Evolutionary conservation across 2,113 vertebrate species (phyloP).

Genomic region (Hoplias malabaricus): DNA sequence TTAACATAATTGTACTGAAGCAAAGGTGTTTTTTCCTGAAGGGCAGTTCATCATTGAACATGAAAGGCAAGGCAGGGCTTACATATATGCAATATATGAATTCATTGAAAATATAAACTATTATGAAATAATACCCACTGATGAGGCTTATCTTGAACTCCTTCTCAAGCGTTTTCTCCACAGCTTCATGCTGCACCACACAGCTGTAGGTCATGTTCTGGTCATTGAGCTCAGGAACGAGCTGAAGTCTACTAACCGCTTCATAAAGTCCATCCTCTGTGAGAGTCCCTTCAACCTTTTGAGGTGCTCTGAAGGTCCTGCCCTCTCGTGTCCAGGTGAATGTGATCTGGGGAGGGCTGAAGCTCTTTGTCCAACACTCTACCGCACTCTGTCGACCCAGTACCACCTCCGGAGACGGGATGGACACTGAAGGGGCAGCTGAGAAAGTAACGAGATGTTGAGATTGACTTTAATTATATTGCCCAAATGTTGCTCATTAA

Average conservation of each 20-base stretch:
- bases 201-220: constrained; percentile 70
- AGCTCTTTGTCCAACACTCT: constrained; percentile 64
- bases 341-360: constrained; percentile 67
- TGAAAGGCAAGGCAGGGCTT: too few species aligned
- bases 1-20: not conserved
- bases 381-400: constrained; percentile 59
- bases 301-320: constrained; percentile 41
- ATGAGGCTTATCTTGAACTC: constrained; percentile 66
- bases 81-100: too few species aligned
- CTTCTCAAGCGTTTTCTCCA: constrained; percentile 43
- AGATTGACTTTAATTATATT: not conserved
- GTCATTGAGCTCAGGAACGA: constrained; percentile 63
- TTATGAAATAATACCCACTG: constrained; percentile 58
- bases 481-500: too few species aligned
- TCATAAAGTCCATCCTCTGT: constrained; percentile 60
- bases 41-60: too few species aligned
- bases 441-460: not conserved
- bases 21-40: too few species aligned
- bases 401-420: constrained; percentile 62
- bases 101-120: too few species aligned
- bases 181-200: constrained; percentile 63
- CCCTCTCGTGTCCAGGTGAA: constrained; percentile 72
- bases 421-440: constrained; percentile 60
- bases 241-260: constrained; percentile 61
- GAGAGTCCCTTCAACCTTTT: constrained; percentile 47